phyloP scores from a whole-genome alignment of 2,113 vertebrate species.

The Clarias batrachus region DNA sequence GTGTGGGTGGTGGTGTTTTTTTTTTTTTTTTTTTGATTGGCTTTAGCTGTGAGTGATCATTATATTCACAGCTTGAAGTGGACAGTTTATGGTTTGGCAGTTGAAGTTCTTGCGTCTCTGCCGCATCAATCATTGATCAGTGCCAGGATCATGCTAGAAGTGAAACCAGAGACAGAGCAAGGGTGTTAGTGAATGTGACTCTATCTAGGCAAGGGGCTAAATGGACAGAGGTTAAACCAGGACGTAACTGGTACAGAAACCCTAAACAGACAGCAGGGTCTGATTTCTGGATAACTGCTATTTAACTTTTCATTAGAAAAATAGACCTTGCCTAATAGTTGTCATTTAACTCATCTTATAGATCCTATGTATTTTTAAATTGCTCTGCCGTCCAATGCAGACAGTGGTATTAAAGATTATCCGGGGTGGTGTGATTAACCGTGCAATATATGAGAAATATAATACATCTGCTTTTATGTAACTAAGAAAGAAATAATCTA shows the following conservation, averaged over 20 bases:
- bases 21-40: not conserved
- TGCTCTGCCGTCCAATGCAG: too few relatives aligned
- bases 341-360: not conserved
- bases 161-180: constrained; percentile 42
- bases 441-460: not conserved
- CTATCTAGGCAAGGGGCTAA: constrained; percentile 14
- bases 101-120: constrained; percentile 17
- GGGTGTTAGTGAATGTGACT: constrained; percentile 26
- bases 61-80: constrained; percentile 30
- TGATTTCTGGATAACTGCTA: not conserved
- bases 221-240: constrained; percentile 31
- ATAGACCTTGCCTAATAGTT: not conserved
- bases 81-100: constrained; percentile 54
- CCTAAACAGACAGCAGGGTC: constrained; percentile 32
- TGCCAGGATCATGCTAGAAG: constrained; percentile 94
- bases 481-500: not conserved
- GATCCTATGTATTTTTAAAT: not conserved
- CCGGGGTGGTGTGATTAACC: not conserved
- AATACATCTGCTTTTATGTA: not conserved
- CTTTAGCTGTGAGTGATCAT: constrained; percentile 29
- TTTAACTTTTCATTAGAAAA: constrained; percentile 38
- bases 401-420: not conserved
- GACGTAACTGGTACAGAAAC: constrained; percentile 26
- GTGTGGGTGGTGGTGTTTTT: not conserved
- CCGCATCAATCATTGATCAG: constrained; percentile 91